These are phyloP conservation scores for Agelastica alni DNA, from an alignment of 2,888 invertebrate genomes.

Conservation along the genomic window DNA sequence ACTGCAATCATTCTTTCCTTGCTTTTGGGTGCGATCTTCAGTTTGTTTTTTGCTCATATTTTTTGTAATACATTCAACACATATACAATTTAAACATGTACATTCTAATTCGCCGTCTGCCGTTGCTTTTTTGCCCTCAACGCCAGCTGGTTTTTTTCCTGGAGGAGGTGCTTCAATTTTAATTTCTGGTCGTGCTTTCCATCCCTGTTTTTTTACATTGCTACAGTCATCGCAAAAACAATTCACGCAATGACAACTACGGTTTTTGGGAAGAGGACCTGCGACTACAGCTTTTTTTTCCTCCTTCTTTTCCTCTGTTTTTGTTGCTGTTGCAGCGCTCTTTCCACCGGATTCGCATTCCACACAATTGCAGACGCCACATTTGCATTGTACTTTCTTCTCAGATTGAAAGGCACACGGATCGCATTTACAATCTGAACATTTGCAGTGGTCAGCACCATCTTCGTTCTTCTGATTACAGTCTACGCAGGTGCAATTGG, in stretches of 20 bases:
- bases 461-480: background rate
- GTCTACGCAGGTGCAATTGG: slow-evolving; percentile 25
- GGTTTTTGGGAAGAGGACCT: background rate
- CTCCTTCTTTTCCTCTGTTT: background rate
- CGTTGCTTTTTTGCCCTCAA: too few species aligned
- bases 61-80: slow-evolving; percentile 22
- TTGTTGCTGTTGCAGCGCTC: background rate
- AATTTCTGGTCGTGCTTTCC: slow-evolving; percentile 3
- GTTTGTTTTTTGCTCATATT: background rate
- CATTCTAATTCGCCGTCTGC: slow-evolving; percentile 9
- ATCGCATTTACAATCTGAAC: slow-evolving; percentile 17
- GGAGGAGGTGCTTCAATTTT: background rate
- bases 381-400: slow-evolving; percentile 4
- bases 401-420: slow-evolving; percentile 7
- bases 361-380: slow-evolving; percentile 13
- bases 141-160: background rate
- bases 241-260: slow-evolving; percentile 31
- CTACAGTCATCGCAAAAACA: slow-evolving; percentile 31
- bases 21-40: background rate
- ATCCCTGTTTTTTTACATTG: slow-evolving; percentile 16
- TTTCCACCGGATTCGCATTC: background rate
- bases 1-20: background rate
- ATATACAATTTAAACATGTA: slow-evolving; percentile 27
- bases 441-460: slow-evolving; percentile 1
- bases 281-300: background rate